A percentile compares a stretch with the other conserved stretches of the same genome.
These are phyloP conservation scores for Eonycteris spelaea DNA, from an alignment of 2,113 vertebrate genomes.

Conservation along the genomic window DNA sequence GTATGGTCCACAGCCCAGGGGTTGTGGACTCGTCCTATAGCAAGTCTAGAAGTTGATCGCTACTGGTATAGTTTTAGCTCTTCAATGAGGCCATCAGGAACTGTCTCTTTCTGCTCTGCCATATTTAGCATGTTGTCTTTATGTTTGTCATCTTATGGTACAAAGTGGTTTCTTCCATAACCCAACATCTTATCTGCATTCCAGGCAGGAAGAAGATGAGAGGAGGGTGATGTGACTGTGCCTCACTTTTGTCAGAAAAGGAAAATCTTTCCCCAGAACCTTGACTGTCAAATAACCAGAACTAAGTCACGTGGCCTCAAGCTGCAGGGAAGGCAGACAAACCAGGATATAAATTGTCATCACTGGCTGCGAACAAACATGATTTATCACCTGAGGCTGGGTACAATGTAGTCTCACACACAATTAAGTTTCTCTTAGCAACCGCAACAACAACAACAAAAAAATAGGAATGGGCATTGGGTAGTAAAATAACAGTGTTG, in stretches of 20 bases:
- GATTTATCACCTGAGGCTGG: not conserved
- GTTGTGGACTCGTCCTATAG: not conserved
- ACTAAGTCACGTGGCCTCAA: not conserved
- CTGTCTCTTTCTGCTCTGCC: not conserved
- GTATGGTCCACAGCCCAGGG: no score
- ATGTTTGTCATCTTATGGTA: not conserved
- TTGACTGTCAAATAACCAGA: not conserved
- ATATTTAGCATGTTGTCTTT: not conserved
- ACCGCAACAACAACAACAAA: not conserved
- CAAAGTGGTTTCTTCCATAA: not conserved
- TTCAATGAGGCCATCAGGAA: not conserved
- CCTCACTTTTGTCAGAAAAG: not conserved
- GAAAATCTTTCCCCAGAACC: not conserved
- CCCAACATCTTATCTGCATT: not conserved
- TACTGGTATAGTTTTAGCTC: not conserved
- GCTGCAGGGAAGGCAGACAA: not conserved
- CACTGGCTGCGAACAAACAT: not conserved
- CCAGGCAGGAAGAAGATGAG: not conserved
- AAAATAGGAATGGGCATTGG: not conserved
- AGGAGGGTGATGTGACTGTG: not conserved
- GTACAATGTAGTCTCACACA: not conserved
- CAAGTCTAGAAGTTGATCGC: not conserved
- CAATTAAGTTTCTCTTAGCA: not conserved
- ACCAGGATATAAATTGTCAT: not conserved
- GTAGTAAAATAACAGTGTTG: not conserved